Base-by-base conservation (phyloP, 1,140 invertebrate genomes). In the Micrasema minimum region DNA sequence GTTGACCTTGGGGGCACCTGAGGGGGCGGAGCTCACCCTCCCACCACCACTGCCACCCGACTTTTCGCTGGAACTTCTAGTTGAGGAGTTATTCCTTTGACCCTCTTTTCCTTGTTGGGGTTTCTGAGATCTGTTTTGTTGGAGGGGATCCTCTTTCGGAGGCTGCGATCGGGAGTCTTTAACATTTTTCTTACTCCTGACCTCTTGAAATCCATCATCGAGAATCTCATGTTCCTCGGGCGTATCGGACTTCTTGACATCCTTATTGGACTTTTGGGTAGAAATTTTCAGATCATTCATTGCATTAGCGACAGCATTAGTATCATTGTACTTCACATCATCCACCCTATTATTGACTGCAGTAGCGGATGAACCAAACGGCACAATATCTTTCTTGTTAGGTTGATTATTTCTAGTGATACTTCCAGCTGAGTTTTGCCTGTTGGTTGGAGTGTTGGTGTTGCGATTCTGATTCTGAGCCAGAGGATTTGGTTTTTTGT, bases 161-260 rank as follows among this genome's bases (percentile, higher is more conserved):
- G 79, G 72, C 64, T 87, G 87, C 35, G 87, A 84, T 83, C 85
- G 84, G 2, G 85, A 82, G 57, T 90, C 88, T 76, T 90, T 90
- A 0, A 87, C 87, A 73, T 87, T 90, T 77, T 94, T 94, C 78
- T 94, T 94, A 41, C 91, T 93, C 46, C 91, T 88, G 1, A 95
- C 94, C 80, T 96, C 93, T 80, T 95, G 93, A 80, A 96, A 96
- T 45, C 93, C 93, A 79, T 94, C 92, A 77, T 91, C 86, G 66
- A 90, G 87, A 4, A 79, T 76, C 43, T 87, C 86, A 12, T 77
- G 77, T 7, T 86, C 83, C 0, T 78, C 66, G 2, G 75, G 37
- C 11, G 12, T 51, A 50, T 71, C 69, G 14, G 46, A 53, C 69
- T 78, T 51, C 64, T 76, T 83, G 12, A 48, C 83, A 72, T 76